A percentile compares a stretch with the other conserved stretches of the same genome.
Evolutionary conservation across 1,140 invertebrate species (phyloP).

Genomic region (Drosophila albomicans): DNA sequence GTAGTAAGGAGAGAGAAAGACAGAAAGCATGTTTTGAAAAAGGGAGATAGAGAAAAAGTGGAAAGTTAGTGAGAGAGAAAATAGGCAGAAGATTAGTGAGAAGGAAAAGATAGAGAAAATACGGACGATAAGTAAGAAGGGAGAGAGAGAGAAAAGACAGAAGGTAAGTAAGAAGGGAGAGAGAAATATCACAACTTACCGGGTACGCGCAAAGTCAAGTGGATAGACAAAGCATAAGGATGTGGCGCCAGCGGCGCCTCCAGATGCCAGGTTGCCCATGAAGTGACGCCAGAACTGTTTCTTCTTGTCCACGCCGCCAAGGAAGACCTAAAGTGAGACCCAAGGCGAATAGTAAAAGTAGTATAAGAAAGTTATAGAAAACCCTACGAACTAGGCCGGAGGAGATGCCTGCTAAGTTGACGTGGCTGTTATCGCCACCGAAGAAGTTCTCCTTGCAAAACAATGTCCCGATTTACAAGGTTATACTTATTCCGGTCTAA

Average conservation of each 20-base stretch:
- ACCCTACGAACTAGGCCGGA: too few species aligned
- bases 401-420: too few species aligned
- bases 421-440: too few species aligned
- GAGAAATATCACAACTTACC: constrained; percentile 47
- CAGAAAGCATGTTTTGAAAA: too few species aligned
- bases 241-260: constrained; percentile 96
- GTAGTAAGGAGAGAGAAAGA: too few species aligned
- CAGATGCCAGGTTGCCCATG: constrained; percentile 94
- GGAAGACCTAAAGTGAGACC: constrained; percentile 70
- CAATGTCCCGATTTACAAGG: too few species aligned
- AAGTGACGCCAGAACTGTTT: constrained; percentile 94
- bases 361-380: too few species aligned
- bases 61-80: too few species aligned
- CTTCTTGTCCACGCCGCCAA: constrained; percentile 91
- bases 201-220: constrained; percentile 96
- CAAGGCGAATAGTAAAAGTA: neutral
- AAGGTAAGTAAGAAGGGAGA: neutral
- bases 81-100: too few species aligned
- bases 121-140: neutral
- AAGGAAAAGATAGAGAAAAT: neutral
- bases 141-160: neutral
- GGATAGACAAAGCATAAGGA: constrained; percentile 98
- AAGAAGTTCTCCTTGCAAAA: too few species aligned
- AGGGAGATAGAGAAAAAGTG: too few species aligned
- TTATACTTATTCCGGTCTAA: too few species aligned